Evolutionary conservation across 2,797 vertebrate species (phyloP).

Genomic region (Paramormyrops hopkinsi): DNA sequence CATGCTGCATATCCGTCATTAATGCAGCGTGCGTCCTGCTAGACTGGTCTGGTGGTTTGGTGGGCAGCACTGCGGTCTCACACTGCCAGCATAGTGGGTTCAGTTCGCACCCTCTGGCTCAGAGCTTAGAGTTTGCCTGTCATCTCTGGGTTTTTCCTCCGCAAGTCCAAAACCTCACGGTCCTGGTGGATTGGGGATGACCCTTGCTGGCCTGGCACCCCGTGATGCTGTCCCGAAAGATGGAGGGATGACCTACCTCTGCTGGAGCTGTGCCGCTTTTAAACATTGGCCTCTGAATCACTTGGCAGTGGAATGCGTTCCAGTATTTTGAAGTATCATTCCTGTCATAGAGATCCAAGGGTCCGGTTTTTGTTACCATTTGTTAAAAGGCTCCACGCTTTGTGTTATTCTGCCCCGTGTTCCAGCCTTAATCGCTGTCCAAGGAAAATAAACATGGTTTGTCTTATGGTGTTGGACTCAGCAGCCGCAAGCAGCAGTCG

Average conservation of each 20-base stretch:
- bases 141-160: not conserved
- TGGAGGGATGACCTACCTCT: not conserved
- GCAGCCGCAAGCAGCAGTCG: not conserved
- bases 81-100: not conserved
- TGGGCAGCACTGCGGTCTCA: not conserved
- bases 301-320: not conserved
- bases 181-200: not conserved
- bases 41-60: not conserved
- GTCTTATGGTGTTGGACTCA: not conserved
- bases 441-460: not conserved
- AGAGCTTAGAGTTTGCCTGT: not conserved
- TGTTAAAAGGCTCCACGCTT: not conserved
- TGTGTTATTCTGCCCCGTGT: not conserved
- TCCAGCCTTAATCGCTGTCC: not conserved
- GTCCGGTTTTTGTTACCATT: not conserved
- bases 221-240: not conserved
- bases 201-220: not conserved
- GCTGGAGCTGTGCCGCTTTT: not conserved
- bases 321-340: slow-evolving; percentile 1
- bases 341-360: not conserved
- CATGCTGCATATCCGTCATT: not conserved
- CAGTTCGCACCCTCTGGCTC: not conserved
- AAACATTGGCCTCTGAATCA: not conserved
- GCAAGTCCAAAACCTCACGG: not conserved
- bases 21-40: not conserved